These are phyloP conservation scores for Drosophila paranaensis DNA, from an alignment of 2,888 invertebrate species.

Conservation along the genomic window DNA sequence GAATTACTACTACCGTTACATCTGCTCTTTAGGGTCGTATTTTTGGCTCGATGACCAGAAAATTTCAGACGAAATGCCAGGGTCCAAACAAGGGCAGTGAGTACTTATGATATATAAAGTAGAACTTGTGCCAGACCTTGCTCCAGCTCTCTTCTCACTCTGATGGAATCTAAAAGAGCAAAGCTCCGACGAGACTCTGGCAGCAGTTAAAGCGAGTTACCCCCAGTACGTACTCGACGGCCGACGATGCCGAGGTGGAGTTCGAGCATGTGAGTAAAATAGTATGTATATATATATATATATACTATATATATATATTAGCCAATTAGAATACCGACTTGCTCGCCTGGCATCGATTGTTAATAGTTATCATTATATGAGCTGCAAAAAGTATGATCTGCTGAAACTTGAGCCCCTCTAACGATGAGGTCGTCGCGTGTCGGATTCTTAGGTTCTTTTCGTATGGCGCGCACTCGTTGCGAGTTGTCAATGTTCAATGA, in stretches of 20 bases:
- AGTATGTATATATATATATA: conserved; percentile 79
- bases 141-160: neutral
- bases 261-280: conserved; percentile 90
- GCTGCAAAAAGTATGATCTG: neutral
- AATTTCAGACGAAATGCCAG: conserved; percentile 87
- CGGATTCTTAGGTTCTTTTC: neutral
- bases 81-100: conserved; percentile 89
- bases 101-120: conserved; percentile 46
- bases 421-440: conserved; percentile 45
- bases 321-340: neutral
- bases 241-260: conserved; percentile 93
- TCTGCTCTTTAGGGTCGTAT: conserved; percentile 91
- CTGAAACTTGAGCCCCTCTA: conserved; percentile 51
- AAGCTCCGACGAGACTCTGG: conserved; percentile 91
- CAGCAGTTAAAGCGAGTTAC: conserved; percentile 88
- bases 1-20: too few species aligned
- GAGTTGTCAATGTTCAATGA: conserved; percentile 56
- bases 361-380: conserved; percentile 38
- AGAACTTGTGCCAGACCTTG: neutral
- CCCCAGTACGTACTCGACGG: conserved; percentile 94
- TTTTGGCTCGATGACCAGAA: conserved; percentile 90
- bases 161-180: conserved; percentile 72
- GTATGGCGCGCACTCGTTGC: conserved; percentile 11
- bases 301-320: conserved; percentile 74
- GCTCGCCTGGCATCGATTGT: conserved; percentile 22